Base-by-base conservation (phyloP, 2,888 invertebrate species). In the Drosophila hamatofila region DNA sequence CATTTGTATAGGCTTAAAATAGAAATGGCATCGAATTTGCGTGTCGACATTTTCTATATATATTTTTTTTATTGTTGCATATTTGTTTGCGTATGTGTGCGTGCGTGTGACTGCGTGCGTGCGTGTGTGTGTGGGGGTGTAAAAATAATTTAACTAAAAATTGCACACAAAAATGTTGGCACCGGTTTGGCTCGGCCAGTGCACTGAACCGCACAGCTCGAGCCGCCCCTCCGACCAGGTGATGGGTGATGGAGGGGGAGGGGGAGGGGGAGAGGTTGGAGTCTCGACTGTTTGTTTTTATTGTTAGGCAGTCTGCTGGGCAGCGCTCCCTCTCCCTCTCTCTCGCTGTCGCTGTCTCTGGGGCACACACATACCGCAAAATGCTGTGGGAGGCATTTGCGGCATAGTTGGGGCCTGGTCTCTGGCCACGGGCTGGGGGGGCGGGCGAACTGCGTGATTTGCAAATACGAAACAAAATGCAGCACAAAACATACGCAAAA, bases 81-180 rank as follows among this genome's bases (percentile, higher is more conserved):
- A 27, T 48, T 11, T 62, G 35, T 30, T 11, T 33, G n/a, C n/a
- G n/a, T 35, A 49, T 48, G 39, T 23, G 52, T 27, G 62, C 58
- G 35, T 44, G 49, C 33, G 58, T 23, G 62, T 62, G 37, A n/a
- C n/a, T n/a, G n/a, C n/a, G n/a, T 44, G 54, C 23, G 42, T 14
- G 44, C 7, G 64, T 16, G 61, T 59, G 59, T 12, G 56, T 21
- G 62, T 42, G 64, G 7, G 80, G 65, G 81, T 83, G 89, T 84
- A 89, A 80, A 88, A 86, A 86, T 86, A 89, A 86, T 89, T 87
- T 77, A 81, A 89, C 85, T 81, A 80, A 89, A 87, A 87, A 87
- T 81, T 86, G 78, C 88, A 89, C 85, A 87, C 85, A 89, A 87
- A 87, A 81, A 84, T 86, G 76, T 80, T 80, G 77, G 75, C 80